Base-by-base conservation (phyloP, 2,797 vertebrate genomes). In the Xiphorhynchus erythropygius region DNA sequence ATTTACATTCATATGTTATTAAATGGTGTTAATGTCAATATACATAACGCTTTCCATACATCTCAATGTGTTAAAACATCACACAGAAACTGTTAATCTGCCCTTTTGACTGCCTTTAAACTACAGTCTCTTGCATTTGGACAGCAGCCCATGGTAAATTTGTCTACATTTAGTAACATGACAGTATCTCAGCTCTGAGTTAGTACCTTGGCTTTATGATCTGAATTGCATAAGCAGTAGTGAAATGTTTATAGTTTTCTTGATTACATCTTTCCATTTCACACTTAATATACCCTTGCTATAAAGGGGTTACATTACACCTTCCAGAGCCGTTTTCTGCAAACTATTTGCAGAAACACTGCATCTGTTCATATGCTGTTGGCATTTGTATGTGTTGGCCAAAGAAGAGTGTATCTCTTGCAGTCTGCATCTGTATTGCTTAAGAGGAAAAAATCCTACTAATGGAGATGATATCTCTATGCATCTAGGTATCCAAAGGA, bases 261-360 rank as follows among this genome's bases (percentile, higher is more conserved):
- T 84, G 60, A 77, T 77, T 89, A 57, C n/a, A 49, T 64, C 56
- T 83, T 92, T 87, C 41, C 23, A 52, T 91, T 94, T 94, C 76
- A 87, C 56, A 87, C 28, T 69, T 84, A 94, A 77, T 85, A 78
- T 53, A 80, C 37, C 50, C 32, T 42, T 68, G 33, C 17, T 67
- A 41, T 70, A 70, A 89, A 87, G 18, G 41, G 11, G 17, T 87
- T 27, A 60, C 24, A 17, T 25, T 77, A 35, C 35, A 85, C 11
- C 24, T 89, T 77, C 37, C 67, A 82, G 47, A 89, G 30, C 15
- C 2, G 1, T 18, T 92, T 60, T 91, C 21, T 89, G 55, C 44
- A 41, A 70, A 24, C 11, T 41, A 7, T 91, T 74, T 93, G 24
- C 37, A 46, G 30, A 91, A 80, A 8, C 12, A 27, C 17, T 81